A percentile compares a stretch with the other conserved stretches of the same genome.
Conservation (phyloP, 1,140 invertebrate genomes). For the Holotrichia oblita region DNA sequence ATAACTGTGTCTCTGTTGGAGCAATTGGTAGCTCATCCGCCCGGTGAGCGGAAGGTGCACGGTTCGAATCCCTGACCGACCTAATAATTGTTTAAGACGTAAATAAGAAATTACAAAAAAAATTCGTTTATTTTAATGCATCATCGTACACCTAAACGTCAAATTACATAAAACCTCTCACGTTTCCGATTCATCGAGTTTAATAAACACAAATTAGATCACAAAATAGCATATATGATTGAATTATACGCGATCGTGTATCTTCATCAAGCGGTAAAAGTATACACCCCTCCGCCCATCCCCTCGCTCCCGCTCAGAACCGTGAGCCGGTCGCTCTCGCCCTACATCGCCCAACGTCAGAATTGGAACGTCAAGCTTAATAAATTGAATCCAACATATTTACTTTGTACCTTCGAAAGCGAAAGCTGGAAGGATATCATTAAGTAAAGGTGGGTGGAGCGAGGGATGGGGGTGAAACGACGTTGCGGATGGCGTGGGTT, state of each 20-base stretch:
- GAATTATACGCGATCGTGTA: background rate
- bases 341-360: background rate
- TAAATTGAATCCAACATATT: conserved; percentile 7
- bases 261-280: conserved; percentile 2
- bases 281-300: background rate
- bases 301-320: too few species aligned
- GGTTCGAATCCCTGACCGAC: too few species aligned
- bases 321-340: too few species aligned
- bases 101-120: too few species aligned
- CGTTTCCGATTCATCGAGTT: background rate
- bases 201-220: background rate
- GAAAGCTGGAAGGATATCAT: background rate
- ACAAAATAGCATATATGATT: background rate
- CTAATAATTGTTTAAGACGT: too few species aligned
- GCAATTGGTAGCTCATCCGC: too few species aligned
- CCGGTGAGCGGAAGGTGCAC: too few species aligned
- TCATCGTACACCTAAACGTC: too few species aligned
- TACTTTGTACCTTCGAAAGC: background rate
- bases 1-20: too few species aligned
- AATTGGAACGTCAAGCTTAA: background rate
- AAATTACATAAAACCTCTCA: background rate
- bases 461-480: background rate
- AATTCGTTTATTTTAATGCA: too few species aligned
- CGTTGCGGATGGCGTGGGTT: background rate
- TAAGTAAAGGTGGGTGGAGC: too few species aligned